These are phyloP conservation scores for Nyctalus aviator DNA, from an alignment of 2,797 vertebrate species.

Conservation along the genomic window DNA sequence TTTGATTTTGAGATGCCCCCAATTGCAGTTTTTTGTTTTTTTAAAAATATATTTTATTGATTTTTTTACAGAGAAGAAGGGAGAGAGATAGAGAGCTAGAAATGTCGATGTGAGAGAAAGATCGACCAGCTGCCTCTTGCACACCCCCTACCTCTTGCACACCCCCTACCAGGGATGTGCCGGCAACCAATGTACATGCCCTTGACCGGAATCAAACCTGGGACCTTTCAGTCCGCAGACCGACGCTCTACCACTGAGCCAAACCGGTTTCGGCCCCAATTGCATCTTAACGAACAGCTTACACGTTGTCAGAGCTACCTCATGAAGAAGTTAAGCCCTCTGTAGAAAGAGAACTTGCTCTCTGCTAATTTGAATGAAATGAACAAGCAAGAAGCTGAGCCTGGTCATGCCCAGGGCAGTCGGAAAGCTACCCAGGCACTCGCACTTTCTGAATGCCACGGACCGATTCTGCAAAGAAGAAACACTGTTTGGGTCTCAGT, in stretches of 20 bases:
- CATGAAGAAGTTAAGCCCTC: neutral
- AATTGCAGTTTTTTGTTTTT: neutral
- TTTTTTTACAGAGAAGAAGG: too few species aligned
- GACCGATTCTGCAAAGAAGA: neutral
- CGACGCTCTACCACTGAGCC: too few species aligned
- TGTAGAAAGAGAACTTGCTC: neutral
- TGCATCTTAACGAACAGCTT: conserved; percentile 23
- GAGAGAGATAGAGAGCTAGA: too few species aligned
- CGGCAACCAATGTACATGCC: too few species aligned
- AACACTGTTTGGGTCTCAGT: neutral
- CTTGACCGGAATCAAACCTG: neutral
- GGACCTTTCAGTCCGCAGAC: too few species aligned
- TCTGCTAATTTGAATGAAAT: conserved; percentile 1
- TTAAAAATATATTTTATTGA: too few species aligned
- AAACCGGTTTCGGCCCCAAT: neutral
- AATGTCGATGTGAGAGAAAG: too few species aligned
- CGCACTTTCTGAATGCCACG: neutral
- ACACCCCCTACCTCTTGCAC: too few species aligned
- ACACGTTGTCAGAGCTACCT: neutral
- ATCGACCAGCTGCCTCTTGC: too few species aligned
- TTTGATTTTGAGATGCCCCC: conserved; percentile 13
- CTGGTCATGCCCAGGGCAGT: neutral
- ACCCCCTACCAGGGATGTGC: too few species aligned
- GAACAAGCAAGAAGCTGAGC: neutral
- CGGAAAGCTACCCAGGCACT: neutral